phyloP scores from a whole-genome alignment of 2,797 vertebrate species.

The Numenius phaeopus region DNA sequence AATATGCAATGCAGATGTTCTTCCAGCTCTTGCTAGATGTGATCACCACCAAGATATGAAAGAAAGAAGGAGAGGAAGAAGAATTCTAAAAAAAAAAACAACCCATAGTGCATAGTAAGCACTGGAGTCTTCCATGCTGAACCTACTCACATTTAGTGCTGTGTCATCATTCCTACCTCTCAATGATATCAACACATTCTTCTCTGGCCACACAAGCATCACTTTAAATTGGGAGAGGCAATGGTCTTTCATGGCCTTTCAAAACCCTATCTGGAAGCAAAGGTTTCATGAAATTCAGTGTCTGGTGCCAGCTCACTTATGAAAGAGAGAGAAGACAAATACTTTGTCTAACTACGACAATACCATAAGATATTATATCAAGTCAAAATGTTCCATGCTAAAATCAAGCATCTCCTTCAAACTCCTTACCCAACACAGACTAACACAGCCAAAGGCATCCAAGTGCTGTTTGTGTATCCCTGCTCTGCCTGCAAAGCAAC shows the following conservation, averaged over 20 bases:
- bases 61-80: not conserved
- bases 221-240: not conserved
- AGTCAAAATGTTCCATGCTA: not conserved
- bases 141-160: not conserved
- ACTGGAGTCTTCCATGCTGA: not conserved
- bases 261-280: not conserved
- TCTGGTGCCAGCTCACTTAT: accelerated
- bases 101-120: not conserved
- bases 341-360: not conserved
- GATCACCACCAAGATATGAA: not conserved
- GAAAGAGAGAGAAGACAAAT: not conserved
- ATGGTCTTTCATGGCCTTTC: not conserved
- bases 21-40: not conserved
- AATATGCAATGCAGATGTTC: not conserved
- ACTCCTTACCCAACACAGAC: not conserved
- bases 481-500: not conserved
- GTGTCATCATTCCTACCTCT: not conserved
- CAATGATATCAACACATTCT: not conserved
- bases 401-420: not conserved
- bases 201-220: not conserved
- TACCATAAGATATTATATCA: not conserved
- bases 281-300: not conserved
- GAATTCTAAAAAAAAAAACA: not conserved
- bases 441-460: not conserved
- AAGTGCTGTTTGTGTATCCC: not conserved